Evolutionary conservation across 2,888 invertebrate species (phyloP).

Genomic region (Digitonthophagus gazella): DNA sequence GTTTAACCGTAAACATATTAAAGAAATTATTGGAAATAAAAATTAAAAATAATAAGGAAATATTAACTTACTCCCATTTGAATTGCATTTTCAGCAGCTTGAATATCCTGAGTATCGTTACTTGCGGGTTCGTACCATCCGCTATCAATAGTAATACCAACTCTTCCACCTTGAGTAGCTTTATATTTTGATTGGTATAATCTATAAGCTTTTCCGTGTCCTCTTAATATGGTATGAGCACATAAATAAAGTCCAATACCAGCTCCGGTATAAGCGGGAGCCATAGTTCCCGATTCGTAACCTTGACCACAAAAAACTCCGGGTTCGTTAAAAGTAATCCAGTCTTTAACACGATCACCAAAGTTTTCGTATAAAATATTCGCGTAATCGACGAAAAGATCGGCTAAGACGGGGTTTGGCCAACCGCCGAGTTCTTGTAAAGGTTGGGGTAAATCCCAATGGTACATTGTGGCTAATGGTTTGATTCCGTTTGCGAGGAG

Average conservation of each 20-base stretch:
- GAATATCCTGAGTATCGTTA: conserved; percentile 50
- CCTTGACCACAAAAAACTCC: conserved; percentile 37
- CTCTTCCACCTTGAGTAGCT: conserved; percentile 42
- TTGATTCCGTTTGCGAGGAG: conserved; percentile 56
- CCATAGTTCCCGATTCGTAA: conserved; percentile 45
- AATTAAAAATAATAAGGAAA: neutral
- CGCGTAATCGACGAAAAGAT: conserved; percentile 63
- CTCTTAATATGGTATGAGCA: conserved; percentile 61
- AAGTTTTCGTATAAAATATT: conserved; percentile 49
- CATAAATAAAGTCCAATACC: conserved; percentile 63
- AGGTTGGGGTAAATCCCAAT: conserved; percentile 64
- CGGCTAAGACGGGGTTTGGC: conserved; percentile 56
- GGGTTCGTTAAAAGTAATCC: conserved; percentile 60
- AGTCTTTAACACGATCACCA: conserved; percentile 50
- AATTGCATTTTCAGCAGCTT: conserved; percentile 57
- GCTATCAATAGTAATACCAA: conserved; percentile 59
- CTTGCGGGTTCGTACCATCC: conserved; percentile 58
- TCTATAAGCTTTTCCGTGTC: conserved; percentile 64
- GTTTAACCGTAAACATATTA: too few relatives aligned
- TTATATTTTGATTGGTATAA: conserved; percentile 57
- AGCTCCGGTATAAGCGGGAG: conserved; percentile 53
- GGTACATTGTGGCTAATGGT: conserved; percentile 63
- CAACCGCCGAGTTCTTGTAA: conserved; percentile 63
- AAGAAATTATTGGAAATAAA: neutral
- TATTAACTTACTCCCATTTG: conserved; percentile 56